Base-by-base conservation (phyloP, 2,888 invertebrate genomes). In the Drosophila niveifrons region DNA sequence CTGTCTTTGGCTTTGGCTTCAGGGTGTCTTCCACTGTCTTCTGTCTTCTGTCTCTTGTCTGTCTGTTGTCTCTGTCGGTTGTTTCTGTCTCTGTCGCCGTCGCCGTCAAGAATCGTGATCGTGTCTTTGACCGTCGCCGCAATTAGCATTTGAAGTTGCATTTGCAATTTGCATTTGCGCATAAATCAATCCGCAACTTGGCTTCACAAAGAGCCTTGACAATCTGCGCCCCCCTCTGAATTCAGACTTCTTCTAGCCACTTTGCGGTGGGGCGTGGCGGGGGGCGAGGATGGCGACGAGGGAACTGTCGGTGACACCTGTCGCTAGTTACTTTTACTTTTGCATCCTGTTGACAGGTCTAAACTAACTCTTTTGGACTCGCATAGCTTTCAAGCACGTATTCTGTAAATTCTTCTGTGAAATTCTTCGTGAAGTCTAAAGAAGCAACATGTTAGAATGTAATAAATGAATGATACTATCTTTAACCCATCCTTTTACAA, bases 91-190 rank as follows among this genome's bases (percentile, higher is more conserved):
- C 18, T n/a, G 34, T 13, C 56, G 6, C 11, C 1, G 41, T 44
- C 50, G 6, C 17, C n/a, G 59, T 55, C 50, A 18, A 41, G 18
- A 51, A 47, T 67, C 72, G 62, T 74, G 67, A 78, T 67, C 78
- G 72, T 84, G 86, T 86, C 88, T 82, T 82, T 87, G 82, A 87
- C 82, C 86, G 72, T 80, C 67, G 72, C 75, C 82, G 84, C 87
- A 85, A 85, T 88, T 88, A 85, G 89, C 89, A 86, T 86, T 86
- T 88, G 85, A 83, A 82, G 87, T 85, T 77, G 76, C 72, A 87
- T 82, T 87, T 86, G 84, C 87, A 15, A 82, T 81, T 86, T 87
- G 80, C 83, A 85, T 83, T 82, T 77, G 34, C 57, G 88, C 85
- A 83, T 85, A 88, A 88, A 85, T 84, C 81, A 80, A 56, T 65